phyloP scores from a whole-genome alignment of 2,797 vertebrate genomes.

The Avahi laniger region DNA sequence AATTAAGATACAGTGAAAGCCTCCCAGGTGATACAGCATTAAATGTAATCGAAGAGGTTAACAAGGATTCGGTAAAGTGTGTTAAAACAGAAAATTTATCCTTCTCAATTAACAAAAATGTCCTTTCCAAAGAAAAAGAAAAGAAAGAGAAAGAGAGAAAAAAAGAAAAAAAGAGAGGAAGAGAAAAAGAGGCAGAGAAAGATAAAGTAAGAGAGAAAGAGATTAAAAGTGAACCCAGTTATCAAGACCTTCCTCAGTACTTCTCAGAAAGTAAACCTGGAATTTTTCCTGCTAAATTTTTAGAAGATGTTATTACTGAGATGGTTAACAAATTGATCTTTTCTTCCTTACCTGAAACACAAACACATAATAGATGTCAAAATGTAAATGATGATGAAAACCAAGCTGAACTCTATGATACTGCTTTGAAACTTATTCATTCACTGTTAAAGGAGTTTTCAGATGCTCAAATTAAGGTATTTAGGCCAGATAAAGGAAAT shows the following conservation, averaged over 20 bases:
- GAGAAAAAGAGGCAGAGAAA: background rate
- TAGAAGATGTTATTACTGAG: constrained; percentile 73
- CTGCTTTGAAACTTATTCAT: constrained; percentile 48
- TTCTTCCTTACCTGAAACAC: constrained; percentile 38
- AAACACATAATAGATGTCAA: background rate
- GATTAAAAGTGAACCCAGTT: background rate
- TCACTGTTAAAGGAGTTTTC: constrained; percentile 68
- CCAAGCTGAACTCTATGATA: constrained; percentile 44
- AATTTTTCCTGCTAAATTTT: constrained; percentile 66
- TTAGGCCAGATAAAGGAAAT: constrained; percentile 37
- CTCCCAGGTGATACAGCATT: background rate
- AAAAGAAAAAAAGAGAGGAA: background rate
- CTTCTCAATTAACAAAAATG: background rate
- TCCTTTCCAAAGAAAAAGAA: background rate
- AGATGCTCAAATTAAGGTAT: constrained; percentile 61
- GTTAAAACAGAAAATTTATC: background rate
- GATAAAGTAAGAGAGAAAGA: background rate
- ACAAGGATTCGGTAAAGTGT: background rate
- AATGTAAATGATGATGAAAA: background rate
- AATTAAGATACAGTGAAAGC: background rate
- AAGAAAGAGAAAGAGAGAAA: background rate
- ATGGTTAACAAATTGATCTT: constrained; percentile 66
- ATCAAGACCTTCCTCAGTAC: background rate
- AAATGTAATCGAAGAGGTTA: background rate
- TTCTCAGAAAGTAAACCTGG: background rate